Conservation (phyloP, 1,140 invertebrate species). For the Dendroctonus valens region DNA sequence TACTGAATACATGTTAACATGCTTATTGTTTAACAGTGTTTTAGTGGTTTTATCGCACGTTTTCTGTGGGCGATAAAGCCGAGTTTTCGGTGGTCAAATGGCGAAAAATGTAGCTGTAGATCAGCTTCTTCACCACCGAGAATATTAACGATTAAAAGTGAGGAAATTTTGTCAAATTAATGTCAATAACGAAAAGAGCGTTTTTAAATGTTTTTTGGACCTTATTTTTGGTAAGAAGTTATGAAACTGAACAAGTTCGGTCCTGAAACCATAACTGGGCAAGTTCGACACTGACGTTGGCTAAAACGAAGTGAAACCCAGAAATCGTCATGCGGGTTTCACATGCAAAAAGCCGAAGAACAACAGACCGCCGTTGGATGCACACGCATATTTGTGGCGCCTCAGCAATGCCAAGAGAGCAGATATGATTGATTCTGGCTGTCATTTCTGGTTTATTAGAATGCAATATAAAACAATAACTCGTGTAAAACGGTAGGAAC, state of each 20-base stretch:
- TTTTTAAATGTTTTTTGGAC: too few species aligned
- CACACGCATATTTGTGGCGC: constrained; percentile 26
- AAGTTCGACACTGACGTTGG: constrained; percentile 12
- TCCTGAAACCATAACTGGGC: constrained; percentile 5
- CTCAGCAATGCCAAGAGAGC: constrained; percentile 14
- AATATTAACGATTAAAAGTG: background rate
- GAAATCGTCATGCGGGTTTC: constrained; percentile 6
- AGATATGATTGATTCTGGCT: constrained; percentile 25
- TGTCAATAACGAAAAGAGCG: too few species aligned
- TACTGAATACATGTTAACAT: too few species aligned
- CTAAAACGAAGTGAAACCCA: background rate
- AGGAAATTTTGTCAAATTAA: too few species aligned
- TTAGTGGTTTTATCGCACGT: too few species aligned
- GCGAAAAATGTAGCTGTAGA: background rate
- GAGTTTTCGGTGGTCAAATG: too few species aligned
- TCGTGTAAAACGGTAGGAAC: constrained; percentile 27
- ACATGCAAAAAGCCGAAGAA: constrained; percentile 18
- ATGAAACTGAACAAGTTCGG: background rate
- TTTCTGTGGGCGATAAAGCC: too few species aligned
- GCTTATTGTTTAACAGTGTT: too few species aligned
- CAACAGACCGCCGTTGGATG: constrained; percentile 12
- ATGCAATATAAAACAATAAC: constrained; percentile 28
- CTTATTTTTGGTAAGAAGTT: background rate
- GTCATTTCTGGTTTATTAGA: constrained; percentile 30
- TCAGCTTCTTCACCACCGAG: too few species aligned